A percentile compares a stretch with the other conserved stretches of the same genome.
These are phyloP conservation scores for Notothenia coriiceps DNA, from an alignment of 2,113 vertebrate species.

Conservation along the genomic window DNA sequence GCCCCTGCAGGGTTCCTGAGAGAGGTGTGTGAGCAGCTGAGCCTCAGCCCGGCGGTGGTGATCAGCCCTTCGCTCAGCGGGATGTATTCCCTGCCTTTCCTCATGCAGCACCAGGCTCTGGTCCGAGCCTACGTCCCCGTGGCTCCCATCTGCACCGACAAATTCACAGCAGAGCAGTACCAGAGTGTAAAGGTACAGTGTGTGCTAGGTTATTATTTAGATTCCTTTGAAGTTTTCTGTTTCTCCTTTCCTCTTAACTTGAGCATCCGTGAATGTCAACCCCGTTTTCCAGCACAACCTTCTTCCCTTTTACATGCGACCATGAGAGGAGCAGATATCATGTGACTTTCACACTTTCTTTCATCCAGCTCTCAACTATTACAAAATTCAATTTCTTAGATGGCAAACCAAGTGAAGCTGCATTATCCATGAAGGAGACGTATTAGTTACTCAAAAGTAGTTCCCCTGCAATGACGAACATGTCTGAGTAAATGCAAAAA, in stretches of 20 bases:
- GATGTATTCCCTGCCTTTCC: constrained; percentile 96
- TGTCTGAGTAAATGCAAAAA: too few relatives aligned
- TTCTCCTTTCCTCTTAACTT: constrained; percentile 22
- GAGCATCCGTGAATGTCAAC: constrained; percentile 45
- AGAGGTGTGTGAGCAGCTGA: constrained; percentile 86
- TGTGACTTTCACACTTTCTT: constrained; percentile 29
- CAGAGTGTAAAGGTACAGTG: constrained; percentile 86
- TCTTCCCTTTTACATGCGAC: not conserved
- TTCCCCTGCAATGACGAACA: not conserved
- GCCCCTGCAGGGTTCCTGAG: constrained; percentile 88
- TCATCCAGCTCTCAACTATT: constrained; percentile 14
- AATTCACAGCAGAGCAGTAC: constrained; percentile 88
- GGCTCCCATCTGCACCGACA: constrained; percentile 97
- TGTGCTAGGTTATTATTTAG: not conserved
- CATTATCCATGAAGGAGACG: constrained; percentile 21
- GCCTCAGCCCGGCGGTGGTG: constrained; percentile 86
- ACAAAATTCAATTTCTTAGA: constrained; percentile 7
- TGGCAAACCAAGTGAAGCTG: constrained; percentile 9
- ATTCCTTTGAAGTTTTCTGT: constrained; percentile 6
- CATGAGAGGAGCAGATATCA: constrained; percentile 13
- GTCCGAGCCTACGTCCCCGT: constrained; percentile 91
- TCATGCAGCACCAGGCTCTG: constrained; percentile 85
- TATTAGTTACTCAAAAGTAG: not conserved
- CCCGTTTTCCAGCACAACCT: constrained; percentile 11
- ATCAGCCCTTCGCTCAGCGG: constrained; percentile 96